Conservation (phyloP, 2,113 vertebrate species). For the Lepus timidus region DNA sequence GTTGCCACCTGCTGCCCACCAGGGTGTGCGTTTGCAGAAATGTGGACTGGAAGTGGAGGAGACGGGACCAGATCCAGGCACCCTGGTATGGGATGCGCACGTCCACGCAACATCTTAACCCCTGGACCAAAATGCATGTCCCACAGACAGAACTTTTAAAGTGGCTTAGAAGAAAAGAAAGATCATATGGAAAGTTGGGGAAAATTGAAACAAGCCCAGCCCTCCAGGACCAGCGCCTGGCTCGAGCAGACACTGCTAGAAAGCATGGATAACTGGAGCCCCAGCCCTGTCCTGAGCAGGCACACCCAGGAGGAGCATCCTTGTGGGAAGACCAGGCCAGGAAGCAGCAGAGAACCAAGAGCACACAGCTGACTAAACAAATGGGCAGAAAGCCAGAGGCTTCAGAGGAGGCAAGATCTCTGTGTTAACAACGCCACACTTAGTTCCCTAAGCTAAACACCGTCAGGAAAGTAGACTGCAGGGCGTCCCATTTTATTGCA, state of each 20-base stretch:
- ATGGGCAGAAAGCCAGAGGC: not conserved
- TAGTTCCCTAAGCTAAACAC: not conserved
- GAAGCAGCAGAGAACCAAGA: not conserved
- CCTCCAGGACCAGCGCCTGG: not conserved
- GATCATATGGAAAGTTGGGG: not conserved
- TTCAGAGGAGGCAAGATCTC: not conserved
- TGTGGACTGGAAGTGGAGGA: too few relatives aligned
- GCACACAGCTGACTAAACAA: not conserved
- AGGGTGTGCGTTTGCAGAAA: too few relatives aligned
- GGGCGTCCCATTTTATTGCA: not conserved
- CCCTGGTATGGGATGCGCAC: too few relatives aligned
- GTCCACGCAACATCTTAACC: too few relatives aligned
- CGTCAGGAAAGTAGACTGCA: not conserved
- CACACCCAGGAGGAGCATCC: not conserved
- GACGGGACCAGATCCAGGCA: too few relatives aligned
- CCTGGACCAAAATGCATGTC: too few relatives aligned
- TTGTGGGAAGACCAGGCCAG: not conserved
- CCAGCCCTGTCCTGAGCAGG: not conserved
- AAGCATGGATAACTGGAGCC: not conserved
- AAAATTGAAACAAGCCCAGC: not conserved
- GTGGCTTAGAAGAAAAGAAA: not conserved
- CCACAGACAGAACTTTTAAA: not conserved
- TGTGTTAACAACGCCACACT: not conserved
- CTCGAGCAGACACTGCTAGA: not conserved
- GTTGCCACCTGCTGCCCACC: too few relatives aligned